Evolutionary conservation across 2,888 invertebrate species (phyloP), one percentile per base, ranked within the genome.

Genomic region (Stramonita haemastoma): DNA sequence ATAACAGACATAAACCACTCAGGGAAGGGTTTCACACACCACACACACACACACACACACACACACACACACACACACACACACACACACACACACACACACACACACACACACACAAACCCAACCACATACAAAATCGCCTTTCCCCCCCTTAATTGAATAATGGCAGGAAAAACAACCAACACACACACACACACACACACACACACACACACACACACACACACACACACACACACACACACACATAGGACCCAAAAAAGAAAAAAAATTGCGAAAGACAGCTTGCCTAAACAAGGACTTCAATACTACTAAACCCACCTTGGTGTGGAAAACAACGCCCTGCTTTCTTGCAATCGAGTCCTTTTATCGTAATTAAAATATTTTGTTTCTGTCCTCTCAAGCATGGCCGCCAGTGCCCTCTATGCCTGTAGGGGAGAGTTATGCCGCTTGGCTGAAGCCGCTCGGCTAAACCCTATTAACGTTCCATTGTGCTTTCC

Each of bases 221-320:
- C 11, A 73, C 5, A 60, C n/a, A n/a, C 60, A 60, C 11, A 26
- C 11, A 73, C 5, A 26, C 8, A 73, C 8, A 73, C n/a, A 8
- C 26, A n/a, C 5, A 6, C 11, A 73, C 5, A 60, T 5, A 46
- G 8, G 46, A 2, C 2, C 46, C 11, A 79, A 22, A 79, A 22
- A 34, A 34, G 0, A 17, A 79, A 22, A 32, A 79, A 8, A 73
- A 29, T 57, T 17, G 6, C 29, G 57, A 84, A 84, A 84, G 84
- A 84, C 84, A 84, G 84, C 84, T 84, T 84, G 84, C 29, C n/a
- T 57, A 84, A 84, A 84, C 84, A 84, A 84, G 84, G 84, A n/a
- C 57, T 84, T 84, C 84, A 84, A 84, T 84, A n/a, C 46, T 86
- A 26, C 15, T 46, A 46, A 46, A 84, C 32, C 66, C 86, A 86